These are phyloP conservation scores for Pongo abelii DNA, from an alignment of 2,113 vertebrate species.

Conservation along the genomic window DNA sequence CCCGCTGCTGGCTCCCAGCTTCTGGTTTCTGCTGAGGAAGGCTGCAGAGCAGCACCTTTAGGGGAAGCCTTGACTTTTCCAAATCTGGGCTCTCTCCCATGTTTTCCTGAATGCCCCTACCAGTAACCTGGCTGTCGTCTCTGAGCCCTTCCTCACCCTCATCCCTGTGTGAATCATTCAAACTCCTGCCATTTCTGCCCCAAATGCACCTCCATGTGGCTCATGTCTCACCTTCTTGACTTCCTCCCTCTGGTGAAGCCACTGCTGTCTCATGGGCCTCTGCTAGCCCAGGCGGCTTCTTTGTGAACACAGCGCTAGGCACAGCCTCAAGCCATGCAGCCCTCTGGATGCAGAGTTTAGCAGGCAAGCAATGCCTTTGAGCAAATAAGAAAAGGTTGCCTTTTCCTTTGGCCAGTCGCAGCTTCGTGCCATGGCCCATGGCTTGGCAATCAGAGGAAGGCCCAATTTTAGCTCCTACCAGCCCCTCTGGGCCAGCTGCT, in stretches of 20 bases:
- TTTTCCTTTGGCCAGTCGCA: not conserved
- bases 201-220: not conserved
- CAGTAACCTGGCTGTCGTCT: not conserved
- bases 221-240: not conserved
- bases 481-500: not conserved
- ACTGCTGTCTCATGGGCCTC: not conserved
- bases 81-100: not conserved
- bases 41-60: not conserved
- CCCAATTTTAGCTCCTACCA: not conserved
- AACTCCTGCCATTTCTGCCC: not conserved
- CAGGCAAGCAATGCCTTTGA: not conserved
- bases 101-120: not conserved
- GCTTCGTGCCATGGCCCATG: not conserved
- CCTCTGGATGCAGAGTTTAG: not conserved
- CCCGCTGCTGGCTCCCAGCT: not conserved
- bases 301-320: not conserved
- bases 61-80: not conserved
- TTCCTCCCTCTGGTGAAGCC: not conserved
- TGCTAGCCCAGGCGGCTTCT: not conserved
- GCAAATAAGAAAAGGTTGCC: not conserved
- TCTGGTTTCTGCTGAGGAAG: not conserved
- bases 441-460: not conserved
- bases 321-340: not conserved
- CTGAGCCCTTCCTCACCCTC: not conserved
- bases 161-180: not conserved